Percentiles rank a stretch among this genome's conserved stretches.
Evolutionary conservation across 2,113 vertebrate species (phyloP).

Genomic region (Pseudopipra pipra): DNA sequence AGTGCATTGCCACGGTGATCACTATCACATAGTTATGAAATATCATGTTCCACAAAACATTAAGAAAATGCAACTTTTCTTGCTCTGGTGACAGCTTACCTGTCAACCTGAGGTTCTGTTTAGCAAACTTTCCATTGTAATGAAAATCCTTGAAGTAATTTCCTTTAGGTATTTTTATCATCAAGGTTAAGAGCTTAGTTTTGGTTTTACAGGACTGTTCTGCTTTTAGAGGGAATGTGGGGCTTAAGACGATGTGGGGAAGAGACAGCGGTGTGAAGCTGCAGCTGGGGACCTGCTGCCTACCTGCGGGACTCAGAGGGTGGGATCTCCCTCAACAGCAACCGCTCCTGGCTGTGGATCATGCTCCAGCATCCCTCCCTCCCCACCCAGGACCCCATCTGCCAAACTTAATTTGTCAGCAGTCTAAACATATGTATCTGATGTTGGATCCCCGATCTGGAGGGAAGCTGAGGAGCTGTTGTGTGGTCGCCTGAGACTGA

Average conservation of each 20-base stretch:
- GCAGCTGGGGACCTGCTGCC: background rate
- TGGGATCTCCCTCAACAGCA: background rate
- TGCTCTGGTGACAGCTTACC: background rate
- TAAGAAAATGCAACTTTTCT: background rate
- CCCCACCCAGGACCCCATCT: background rate
- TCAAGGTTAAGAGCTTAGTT: background rate
- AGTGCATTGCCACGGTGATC: background rate
- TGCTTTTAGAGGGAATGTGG: background rate
- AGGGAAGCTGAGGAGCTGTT: background rate
- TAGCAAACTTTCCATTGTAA: background rate
- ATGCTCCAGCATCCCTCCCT: background rate
- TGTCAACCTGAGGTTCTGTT: background rate
- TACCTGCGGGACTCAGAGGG: fast-evolving
- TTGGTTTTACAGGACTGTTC: background rate
- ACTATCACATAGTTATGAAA: background rate
- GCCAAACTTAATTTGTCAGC: background rate
- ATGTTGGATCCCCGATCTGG: background rate
- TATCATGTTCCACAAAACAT: background rate
- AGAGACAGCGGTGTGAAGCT: background rate
- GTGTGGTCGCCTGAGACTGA: background rate
- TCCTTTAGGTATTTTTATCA: background rate
- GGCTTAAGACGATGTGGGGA: fast-evolving
- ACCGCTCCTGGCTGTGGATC: fast-evolving
- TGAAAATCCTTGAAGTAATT: background rate
- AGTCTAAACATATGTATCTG: background rate